Percentiles rank a stretch among this genome's conserved stretches.
Evolutionary conservation across 2,797 vertebrate genomes (phyloP).

Genomic region (Hemitrygon akajei): DNA sequence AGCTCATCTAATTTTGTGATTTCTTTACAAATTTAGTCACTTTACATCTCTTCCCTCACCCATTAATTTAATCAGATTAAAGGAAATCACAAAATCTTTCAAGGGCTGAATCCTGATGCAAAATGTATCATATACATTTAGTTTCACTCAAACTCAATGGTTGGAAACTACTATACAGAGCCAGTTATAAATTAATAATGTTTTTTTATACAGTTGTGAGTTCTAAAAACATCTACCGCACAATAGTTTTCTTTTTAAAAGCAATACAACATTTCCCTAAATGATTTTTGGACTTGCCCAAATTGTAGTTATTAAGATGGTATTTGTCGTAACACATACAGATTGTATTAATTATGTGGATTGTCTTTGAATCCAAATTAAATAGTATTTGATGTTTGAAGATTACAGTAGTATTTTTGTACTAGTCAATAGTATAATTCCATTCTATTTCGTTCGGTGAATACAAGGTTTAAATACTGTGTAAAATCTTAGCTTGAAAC

Average conservation of each 20-base stretch:
- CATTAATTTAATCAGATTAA: background rate
- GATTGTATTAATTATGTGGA: background rate
- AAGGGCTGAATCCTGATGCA: too few species aligned
- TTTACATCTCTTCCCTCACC: background rate
- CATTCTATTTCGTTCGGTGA: background rate
- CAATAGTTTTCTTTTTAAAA: background rate
- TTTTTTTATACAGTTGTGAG: background rate
- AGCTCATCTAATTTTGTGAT: background rate
- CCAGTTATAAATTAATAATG: background rate
- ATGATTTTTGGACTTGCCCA: slow-evolving; percentile 33
- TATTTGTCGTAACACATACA: background rate
- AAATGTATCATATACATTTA: background rate
- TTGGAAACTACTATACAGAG: background rate
- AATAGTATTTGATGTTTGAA: background rate
- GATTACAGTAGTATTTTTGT: background rate
- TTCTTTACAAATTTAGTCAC: background rate
- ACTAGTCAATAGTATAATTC: background rate
- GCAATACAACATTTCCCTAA: background rate
- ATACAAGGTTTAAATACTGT: background rate
- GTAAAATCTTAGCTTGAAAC: background rate
- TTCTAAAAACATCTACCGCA: background rate
- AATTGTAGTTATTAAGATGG: slow-evolving; percentile 24
- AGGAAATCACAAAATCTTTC: slow-evolving; percentile 20
- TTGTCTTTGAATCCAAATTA: background rate
- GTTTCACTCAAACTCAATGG: background rate